Conservation (phyloP, 1,140 invertebrate species). For the Bombus consobrinus region DNA sequence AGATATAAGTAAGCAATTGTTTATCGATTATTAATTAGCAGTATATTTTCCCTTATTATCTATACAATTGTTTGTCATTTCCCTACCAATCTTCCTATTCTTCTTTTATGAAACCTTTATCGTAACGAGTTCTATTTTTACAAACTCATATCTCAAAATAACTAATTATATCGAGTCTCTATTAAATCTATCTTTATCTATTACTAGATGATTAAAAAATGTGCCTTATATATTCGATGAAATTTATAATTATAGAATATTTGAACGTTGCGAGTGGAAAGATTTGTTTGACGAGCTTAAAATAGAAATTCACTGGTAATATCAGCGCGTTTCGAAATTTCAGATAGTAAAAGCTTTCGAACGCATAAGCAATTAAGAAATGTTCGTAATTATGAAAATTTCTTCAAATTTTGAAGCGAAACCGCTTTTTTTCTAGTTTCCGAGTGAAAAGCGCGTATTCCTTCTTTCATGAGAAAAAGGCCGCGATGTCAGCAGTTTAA, state of each 20-base stretch:
- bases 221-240: not conserved
- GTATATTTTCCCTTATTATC: no score
- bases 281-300: not conserved
- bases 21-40: not conserved
- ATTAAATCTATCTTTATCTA: no score
- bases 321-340: not conserved
- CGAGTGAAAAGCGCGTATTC: not conserved
- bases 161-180: no score
- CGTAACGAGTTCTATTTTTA: no score
- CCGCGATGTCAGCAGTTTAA: not conserved
- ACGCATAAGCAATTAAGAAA: conserved; percentile 1
- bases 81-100: no score
- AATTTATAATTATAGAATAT: not conserved
- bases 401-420: not conserved
- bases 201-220: not conserved
- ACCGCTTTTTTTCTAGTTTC: no score
- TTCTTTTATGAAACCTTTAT: no score
- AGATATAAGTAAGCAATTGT: no score
- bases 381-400: conserved; percentile 1
- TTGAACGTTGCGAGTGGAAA: not conserved
- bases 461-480: not conserved
- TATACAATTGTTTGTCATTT: no score
- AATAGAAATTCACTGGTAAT: not conserved
- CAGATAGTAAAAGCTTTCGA: not conserved
- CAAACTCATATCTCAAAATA: no score